Percentiles rank a stretch among this genome's conserved stretches.
Conservation (phyloP, 1,140 invertebrate genomes). For the Drosophila sturtevanti region DNA sequence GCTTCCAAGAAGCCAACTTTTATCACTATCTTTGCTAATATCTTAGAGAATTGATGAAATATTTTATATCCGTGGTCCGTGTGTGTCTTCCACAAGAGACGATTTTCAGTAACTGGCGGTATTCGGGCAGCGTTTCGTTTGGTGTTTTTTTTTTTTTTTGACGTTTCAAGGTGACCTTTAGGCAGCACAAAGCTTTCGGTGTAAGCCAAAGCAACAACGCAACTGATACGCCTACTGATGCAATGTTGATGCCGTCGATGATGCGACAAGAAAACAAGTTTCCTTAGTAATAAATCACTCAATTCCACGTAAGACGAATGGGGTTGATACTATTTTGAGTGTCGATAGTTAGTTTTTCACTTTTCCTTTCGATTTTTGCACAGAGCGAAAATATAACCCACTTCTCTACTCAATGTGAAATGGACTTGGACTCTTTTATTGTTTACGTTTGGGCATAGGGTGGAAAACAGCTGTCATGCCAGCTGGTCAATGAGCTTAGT, state of each 20-base stretch:
- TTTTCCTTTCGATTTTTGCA: background rate
- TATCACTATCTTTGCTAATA: slow-evolving; percentile 18
- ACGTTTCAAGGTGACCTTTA: slow-evolving; percentile 79
- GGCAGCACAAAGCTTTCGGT: slow-evolving; percentile 48
- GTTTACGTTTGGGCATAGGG: slow-evolving; percentile 8
- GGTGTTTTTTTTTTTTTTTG: slow-evolving; percentile 62
- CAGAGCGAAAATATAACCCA: background rate
- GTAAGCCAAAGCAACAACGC: slow-evolving; percentile 34
- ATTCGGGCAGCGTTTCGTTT: slow-evolving; percentile 42
- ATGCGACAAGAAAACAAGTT: background rate
- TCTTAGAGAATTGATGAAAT: slow-evolving; percentile 54
- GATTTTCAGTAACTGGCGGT: slow-evolving; percentile 73
- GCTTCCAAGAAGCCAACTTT: slow-evolving; percentile 16
- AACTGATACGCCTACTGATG: slow-evolving; percentile 62
- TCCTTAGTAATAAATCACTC: background rate
- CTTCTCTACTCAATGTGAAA: background rate
- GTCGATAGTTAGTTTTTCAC: background rate
- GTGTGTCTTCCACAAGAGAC: slow-evolving; percentile 38
- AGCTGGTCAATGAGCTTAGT: background rate
- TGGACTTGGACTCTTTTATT: background rate
- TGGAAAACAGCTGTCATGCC: background rate
- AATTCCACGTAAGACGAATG: background rate
- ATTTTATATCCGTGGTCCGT: slow-evolving; percentile 49
- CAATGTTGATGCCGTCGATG: slow-evolving; percentile 38
- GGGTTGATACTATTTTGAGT: background rate